A percentile compares a stretch with the other conserved stretches of the same genome.
Conservation (phyloP, 2,888 invertebrate genomes). For the Dusona sp. region DNA sequence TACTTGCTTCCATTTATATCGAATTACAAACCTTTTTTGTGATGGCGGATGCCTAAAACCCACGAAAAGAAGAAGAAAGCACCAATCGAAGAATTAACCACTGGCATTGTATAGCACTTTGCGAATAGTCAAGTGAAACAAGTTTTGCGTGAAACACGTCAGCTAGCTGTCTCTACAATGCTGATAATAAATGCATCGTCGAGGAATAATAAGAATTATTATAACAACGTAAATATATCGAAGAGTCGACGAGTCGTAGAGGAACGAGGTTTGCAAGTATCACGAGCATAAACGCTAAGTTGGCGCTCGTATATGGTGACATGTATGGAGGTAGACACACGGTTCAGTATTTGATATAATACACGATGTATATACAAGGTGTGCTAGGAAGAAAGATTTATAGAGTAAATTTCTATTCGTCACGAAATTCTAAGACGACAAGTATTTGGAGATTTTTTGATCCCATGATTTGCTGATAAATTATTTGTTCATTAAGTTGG, state of each 20-base stretch:
- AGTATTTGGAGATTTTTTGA: background rate
- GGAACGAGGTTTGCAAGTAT: constrained; percentile 75
- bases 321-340: constrained; percentile 31
- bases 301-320: constrained; percentile 21
- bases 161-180: constrained; percentile 62
- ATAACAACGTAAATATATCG: constrained; percentile 43
- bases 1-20: too few relatives aligned
- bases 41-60: background rate
- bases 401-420: background rate
- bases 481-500: background rate
- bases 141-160: constrained; percentile 56
- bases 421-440: background rate
- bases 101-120: constrained; percentile 17
- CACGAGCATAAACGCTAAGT: constrained; percentile 45
- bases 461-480: background rate
- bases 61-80: background rate
- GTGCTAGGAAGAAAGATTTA: background rate
- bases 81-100: constrained; percentile 12
- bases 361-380: background rate
- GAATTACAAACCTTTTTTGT: too few relatives aligned
- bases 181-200: constrained; percentile 68
- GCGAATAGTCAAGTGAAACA: constrained; percentile 41
- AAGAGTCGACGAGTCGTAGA: constrained; percentile 67
- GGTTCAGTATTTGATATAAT: constrained; percentile 32
- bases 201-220: constrained; percentile 77